Base-by-base conservation (phyloP, 2,797 vertebrate species). In the Pangasius larnaudii region DNA sequence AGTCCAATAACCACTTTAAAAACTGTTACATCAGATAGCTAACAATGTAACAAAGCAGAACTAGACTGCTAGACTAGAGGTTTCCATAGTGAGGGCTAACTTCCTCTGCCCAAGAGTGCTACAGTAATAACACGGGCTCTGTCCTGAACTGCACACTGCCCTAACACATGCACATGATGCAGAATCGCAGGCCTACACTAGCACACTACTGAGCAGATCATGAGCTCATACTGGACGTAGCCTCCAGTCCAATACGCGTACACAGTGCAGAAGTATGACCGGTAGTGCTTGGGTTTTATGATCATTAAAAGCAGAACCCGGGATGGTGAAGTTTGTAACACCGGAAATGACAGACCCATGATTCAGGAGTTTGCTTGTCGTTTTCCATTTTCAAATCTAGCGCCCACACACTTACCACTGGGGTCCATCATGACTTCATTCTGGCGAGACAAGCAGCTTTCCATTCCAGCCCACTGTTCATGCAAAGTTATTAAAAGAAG, bases 351-450 rank as follows among this genome's bases (percentile, higher is more conserved):
- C 33, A 53, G 7, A 22, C 14, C 9, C 16, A 11, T n/a, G 36
- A 78, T 51, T 51, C n/a, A 78, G 7, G n/a, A 33, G 22, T 49
- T 39, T 11, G 10, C 65, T 39, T 63, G 11, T 3, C 51, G 18
- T 42, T 42, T 42, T 42, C 39, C 9, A 1, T 65, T 79, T 86
- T 85, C 18, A 86, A 86, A 86, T 78, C 30, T 16, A 79, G 85
- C 85, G 85, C 85, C 14, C 33, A 53, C 30, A 51, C n/a, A 56
- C n/a, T 19, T 2, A 24, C 2, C 53, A 11, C 22, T 42, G 78
- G 24, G 39, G 10, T 2, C 11, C 42, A 83, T 46, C 81, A 51
- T n/a, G 5, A 61, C 9, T 13, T 14, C 61, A 1, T 6, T 18
- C 22, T 78, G 49, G 27, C 2, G 53, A 80, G 19, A 51, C 10